phyloP scores from a whole-genome alignment of 1,140 invertebrate genomes.

The Apolygus lucorum region DNA sequence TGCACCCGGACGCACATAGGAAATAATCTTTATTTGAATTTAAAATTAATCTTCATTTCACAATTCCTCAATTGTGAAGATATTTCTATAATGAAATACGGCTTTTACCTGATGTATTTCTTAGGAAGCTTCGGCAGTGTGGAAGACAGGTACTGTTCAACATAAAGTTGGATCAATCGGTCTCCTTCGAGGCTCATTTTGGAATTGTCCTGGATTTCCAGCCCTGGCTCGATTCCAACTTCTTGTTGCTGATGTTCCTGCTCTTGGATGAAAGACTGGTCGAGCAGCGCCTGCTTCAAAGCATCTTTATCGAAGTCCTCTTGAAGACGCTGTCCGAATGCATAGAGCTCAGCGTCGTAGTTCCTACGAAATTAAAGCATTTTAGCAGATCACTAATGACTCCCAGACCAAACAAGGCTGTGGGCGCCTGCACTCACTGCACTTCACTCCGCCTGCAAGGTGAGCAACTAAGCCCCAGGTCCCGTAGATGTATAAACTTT shows the following conservation, averaged over 20 bases:
- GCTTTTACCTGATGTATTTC: constrained; percentile 50
- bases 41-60: too few species aligned
- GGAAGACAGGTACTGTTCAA: constrained; percentile 50
- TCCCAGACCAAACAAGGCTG: not conserved
- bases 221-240: constrained; percentile 52
- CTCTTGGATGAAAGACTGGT: constrained; percentile 65
- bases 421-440: too few species aligned
- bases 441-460: too few species aligned
- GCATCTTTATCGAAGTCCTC: constrained; percentile 67
- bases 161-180: constrained; percentile 47
- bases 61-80: too few species aligned
- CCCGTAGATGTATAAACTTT: not conserved
- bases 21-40: too few species aligned
- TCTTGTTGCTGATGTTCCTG: constrained; percentile 58
- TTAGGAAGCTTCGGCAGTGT: constrained; percentile 62
- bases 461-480: too few species aligned
- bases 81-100: too few species aligned
- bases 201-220: constrained; percentile 57
- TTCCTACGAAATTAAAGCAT: constrained; percentile 47
- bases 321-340: constrained; percentile 75
- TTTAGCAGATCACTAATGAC: not conserved
- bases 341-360: constrained; percentile 75
- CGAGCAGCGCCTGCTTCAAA: constrained; percentile 66
- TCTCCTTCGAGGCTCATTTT: constrained; percentile 58
- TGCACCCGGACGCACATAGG: too few species aligned